Evolutionary conservation across 2,113 vertebrate species (phyloP).

Genomic region (Philantomba maxwellii): DNA sequence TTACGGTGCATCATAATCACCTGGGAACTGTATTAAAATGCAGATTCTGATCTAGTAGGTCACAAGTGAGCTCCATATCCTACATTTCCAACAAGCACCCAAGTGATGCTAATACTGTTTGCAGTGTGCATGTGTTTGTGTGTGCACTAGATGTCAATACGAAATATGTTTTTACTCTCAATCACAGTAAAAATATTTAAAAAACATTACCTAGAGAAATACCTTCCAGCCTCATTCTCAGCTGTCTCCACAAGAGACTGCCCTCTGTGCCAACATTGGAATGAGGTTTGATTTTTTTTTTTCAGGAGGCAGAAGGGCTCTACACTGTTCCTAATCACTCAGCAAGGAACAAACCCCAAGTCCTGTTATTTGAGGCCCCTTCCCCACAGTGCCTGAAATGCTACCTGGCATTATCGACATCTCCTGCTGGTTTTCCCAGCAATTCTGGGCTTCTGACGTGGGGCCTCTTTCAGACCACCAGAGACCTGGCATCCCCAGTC

Average conservation of each 20-base stretch:
- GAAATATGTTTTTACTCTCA: background rate
- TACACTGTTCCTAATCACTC: background rate
- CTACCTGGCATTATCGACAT: background rate
- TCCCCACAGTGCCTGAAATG: background rate
- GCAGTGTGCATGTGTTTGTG: background rate
- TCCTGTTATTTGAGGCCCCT: background rate
- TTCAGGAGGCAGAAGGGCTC: background rate
- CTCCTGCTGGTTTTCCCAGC: slow-evolving; percentile 38
- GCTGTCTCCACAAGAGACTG: background rate
- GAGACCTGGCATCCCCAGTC: slow-evolving; percentile 11
- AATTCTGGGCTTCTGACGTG: background rate
- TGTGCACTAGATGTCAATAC: background rate
- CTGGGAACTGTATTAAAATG: background rate
- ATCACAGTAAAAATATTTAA: background rate
- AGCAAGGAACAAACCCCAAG: background rate
- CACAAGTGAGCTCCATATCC: background rate
- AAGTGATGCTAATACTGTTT: background rate
- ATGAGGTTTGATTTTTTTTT: slow-evolving; percentile 14
- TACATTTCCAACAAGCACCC: background rate
- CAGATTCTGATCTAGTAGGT: background rate
- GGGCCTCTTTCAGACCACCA: slow-evolving; percentile 39
- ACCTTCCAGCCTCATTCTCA: background rate
- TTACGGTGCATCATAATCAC: background rate
- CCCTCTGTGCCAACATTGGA: background rate
- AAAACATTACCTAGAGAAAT: background rate